Evolutionary conservation across 2,888 invertebrate species (phyloP).

Genomic region (Melangyna quadrimaculata): DNA sequence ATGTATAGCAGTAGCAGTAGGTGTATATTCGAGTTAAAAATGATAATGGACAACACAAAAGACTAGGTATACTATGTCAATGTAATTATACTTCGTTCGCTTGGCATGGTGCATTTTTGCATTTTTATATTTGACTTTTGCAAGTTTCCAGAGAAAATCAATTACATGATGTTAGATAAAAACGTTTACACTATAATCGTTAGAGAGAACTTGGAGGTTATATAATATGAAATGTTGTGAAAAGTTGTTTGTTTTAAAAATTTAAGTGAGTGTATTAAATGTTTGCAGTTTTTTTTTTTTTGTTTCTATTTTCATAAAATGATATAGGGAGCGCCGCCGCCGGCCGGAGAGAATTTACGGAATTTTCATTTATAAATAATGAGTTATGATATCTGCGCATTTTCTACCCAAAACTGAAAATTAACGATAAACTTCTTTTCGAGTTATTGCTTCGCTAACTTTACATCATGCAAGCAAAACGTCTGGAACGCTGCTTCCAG

Average conservation of each 20-base stretch:
- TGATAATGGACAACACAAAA: conserved; percentile 39
- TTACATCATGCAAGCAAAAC: no score
- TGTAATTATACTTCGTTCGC: conserved; percentile 47
- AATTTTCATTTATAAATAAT: no score
- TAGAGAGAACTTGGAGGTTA: not conserved
- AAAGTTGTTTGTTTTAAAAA: not conserved
- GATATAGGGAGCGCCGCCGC: no score
- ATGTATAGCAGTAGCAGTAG: not conserved
- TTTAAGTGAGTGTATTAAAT: not conserved
- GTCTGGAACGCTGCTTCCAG: no score
- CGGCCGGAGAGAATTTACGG: no score
- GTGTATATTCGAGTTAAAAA: not conserved
- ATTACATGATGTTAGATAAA: conserved; percentile 30
- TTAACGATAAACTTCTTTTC: no score
- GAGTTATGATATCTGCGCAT: no score
- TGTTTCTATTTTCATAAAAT: no score
- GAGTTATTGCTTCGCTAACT: no score
- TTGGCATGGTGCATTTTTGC: conserved; percentile 11
- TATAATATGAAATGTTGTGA: not conserved
- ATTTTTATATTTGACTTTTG: conserved; percentile 41
- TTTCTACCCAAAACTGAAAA: no score
- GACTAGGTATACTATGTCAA: conserved; percentile 50
- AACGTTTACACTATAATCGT: conserved; percentile 29
- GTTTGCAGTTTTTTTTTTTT: not conserved
- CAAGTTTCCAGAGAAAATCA: conserved; percentile 22